phyloP scores from a whole-genome alignment of 2,888 invertebrate species.

The Plebejus argus region DNA sequence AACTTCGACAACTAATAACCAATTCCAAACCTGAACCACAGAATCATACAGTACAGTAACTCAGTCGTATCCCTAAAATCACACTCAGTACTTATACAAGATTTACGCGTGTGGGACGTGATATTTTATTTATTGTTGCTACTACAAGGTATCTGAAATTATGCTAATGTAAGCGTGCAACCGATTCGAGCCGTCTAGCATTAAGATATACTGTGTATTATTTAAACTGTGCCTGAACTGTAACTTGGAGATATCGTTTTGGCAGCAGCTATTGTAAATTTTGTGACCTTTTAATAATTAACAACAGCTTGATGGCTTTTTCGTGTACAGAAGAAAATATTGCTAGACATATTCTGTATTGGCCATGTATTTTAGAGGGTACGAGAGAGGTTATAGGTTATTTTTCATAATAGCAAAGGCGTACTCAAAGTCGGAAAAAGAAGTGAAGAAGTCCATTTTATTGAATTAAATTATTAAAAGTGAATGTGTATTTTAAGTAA shows the following conservation, averaged over 20 bases:
- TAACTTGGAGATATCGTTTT: not conserved
- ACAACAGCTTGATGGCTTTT: not conserved
- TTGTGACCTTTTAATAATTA: not conserved
- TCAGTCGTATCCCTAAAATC: not conserved
- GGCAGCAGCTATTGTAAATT: not conserved
- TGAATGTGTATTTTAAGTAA: no score
- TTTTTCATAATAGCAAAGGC: no score
- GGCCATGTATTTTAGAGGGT: no score
- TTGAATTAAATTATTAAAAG: no score
- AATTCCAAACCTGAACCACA: not conserved
- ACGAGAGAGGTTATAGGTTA: no score
- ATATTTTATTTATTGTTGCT: not conserved
- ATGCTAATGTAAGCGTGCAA: not conserved
- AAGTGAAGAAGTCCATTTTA: no score
- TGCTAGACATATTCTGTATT: not conserved
- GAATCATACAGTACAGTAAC: not conserved
- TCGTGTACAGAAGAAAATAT: not conserved
- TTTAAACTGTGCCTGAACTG: not conserved
- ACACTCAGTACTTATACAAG: not conserved
- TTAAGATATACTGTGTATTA: not conserved
- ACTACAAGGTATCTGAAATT: not conserved
- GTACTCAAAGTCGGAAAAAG: no score
- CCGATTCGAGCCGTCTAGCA: not conserved
- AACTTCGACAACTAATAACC: constrained; percentile 6
- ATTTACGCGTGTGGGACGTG: no score